Base-by-base conservation (phyloP, 2,888 invertebrate species). In the Leptopilina syphax region DNA sequence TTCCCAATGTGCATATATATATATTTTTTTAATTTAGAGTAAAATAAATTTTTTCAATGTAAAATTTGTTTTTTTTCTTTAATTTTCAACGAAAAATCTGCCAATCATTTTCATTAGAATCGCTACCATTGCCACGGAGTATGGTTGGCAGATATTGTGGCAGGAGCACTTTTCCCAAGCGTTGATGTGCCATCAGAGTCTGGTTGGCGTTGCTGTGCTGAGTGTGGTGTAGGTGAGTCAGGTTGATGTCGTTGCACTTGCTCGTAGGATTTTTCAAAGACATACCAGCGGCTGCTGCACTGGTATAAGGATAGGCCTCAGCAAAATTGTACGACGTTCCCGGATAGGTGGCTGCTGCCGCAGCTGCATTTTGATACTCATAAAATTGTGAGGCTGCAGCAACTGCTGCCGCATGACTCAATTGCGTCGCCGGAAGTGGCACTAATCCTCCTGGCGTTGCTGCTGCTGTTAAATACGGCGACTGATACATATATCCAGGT, bases 301-400 rank as follows among this genome's bases (percentile, higher is more conserved):
- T 95, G 82, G 95, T 95, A 90, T 96, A 96, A 0, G 91, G 91
- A 88, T 94, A 94, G 1, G 94, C 93, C 88, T 96, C 96, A 85
- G 96, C 95, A 81, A 96, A 95, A 84, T 95, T 95, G 79, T 96
- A 94, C 87, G 96, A 95, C 86, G 96, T 95, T 83, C 95, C 95
- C 78, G 95, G 95, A 89, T 95, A 96, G 1, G 95, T 95, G 65
- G 94, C 95, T 10, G 93, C 93, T 65, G 96, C 96, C 3, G 96
- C 96, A 4, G 95, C 95, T 0, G 95, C 94, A 87, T 94, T 94
- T 89, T 96, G 96, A 92, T 96, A 96, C 93, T 96, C 96, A 90
- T 96, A 96, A 89, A 96, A 95, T 89, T 96, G 96, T 87, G 95
- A 95, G n/a, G 96, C 96, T 0, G 96, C 96, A 12, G 96, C 96